phyloP scores from a whole-genome alignment of 1,140 invertebrate genomes.

The Drosophila aff. region DNA sequence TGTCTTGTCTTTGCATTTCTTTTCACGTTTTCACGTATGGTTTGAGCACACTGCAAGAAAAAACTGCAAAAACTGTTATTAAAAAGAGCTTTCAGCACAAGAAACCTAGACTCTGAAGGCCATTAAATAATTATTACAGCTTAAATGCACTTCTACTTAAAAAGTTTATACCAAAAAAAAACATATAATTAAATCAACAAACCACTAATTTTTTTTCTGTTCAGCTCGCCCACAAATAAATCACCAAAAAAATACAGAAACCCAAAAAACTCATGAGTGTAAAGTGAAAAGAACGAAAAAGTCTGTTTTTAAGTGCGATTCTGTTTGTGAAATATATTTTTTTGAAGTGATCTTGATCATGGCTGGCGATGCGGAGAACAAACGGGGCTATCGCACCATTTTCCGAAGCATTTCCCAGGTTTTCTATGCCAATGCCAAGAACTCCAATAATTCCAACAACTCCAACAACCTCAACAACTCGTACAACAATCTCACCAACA shows the following conservation, averaged over 20 bases:
- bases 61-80: neutral
- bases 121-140: no score
- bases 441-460: slow-evolving; percentile 11
- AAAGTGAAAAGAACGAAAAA: slow-evolving; percentile 6
- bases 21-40: slow-evolving; percentile 19
- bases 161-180: neutral
- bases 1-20: slow-evolving; percentile 31
- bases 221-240: slow-evolving; percentile 11
- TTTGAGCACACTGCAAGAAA: slow-evolving; percentile 7
- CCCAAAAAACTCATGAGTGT: slow-evolving; percentile 1
- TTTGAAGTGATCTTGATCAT: slow-evolving; percentile 34
- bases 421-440: slow-evolving; percentile 62
- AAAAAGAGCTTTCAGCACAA: neutral
- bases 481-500: slow-evolving; percentile 6
- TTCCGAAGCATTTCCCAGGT: slow-evolving; percentile 79
- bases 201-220: slow-evolving; percentile 8
- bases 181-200: neutral
- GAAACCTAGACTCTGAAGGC: neutral
- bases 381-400: slow-evolving; percentile 70
- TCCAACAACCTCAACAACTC: slow-evolving; percentile 6
- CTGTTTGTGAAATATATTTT: neutral
- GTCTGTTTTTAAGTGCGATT: slow-evolving; percentile 5
- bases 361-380: slow-evolving; percentile 68
- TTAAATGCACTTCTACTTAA: no score
- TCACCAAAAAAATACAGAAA: neutral